phyloP scores from a whole-genome alignment of 2,113 vertebrate genomes.

The Tyto alba region DNA sequence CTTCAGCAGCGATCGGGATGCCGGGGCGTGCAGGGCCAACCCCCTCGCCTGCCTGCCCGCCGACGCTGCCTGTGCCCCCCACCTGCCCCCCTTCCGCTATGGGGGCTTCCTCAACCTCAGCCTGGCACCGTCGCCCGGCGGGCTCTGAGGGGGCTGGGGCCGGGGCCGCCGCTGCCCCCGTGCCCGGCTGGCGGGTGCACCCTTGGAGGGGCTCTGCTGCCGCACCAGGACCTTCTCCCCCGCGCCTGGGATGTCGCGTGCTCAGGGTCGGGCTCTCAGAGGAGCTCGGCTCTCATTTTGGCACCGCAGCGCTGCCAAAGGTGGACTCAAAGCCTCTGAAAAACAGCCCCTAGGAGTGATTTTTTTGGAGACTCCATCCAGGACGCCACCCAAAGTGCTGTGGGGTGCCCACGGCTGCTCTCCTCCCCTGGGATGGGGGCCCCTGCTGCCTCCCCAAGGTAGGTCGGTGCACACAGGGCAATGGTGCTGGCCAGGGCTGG shows the following conservation, averaged over 20 bases:
- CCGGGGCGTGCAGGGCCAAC: conserved; percentile 71
- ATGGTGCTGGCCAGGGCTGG: background rate
- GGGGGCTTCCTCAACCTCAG: conserved; percentile 76
- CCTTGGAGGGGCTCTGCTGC: background rate
- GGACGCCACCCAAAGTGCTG: background rate
- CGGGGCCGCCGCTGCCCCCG: background rate
- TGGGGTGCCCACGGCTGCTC: accelerated
- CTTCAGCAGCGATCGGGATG: conserved; percentile 35
- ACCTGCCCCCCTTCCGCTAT: conserved; percentile 76
- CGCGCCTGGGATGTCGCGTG: accelerated
- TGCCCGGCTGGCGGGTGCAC: accelerated
- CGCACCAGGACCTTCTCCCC: background rate
- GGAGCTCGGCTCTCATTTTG: background rate
- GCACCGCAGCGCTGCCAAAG: accelerated
- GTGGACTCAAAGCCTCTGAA: background rate
- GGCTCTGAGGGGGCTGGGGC: background rate
- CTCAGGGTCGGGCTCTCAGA: background rate
- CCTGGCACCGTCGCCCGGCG: accelerated
- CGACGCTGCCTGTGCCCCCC: conserved; percentile 59
- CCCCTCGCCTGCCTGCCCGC: conserved; percentile 77
- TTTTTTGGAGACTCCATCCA: background rate
- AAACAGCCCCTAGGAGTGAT: background rate
- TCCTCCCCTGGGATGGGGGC: background rate
- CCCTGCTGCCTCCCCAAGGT: background rate
- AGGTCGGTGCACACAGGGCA: accelerated